Conservation (phyloP, 2,113 vertebrate genomes). For the Labeo catla region DNA sequence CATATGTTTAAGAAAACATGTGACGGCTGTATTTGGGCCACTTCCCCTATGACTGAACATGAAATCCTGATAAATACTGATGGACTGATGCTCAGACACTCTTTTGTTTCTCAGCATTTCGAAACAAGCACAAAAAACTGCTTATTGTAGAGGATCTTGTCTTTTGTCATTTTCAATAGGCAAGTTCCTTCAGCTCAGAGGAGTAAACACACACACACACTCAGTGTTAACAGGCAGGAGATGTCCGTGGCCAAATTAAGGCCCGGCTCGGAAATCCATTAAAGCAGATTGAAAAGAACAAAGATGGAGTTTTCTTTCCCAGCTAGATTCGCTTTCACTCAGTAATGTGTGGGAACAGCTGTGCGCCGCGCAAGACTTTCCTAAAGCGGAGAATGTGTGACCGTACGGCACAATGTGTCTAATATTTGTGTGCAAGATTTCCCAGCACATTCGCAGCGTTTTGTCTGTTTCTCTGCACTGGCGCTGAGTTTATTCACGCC, state of each 20-base stretch:
- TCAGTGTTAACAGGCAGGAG: conserved; percentile 37
- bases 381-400: conserved; percentile 19
- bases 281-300: conserved; percentile 62
- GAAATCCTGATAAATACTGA: not conserved
- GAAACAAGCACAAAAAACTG: not conserved
- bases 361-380: conserved; percentile 49
- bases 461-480: not conserved
- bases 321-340: conserved; percentile 70
- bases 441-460: not conserved
- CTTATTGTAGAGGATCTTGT: not conserved
- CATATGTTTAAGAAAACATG: not conserved
- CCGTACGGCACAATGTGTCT: not conserved
- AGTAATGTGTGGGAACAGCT: conserved; percentile 71
- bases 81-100: not conserved
- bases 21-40: not conserved
- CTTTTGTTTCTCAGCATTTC: not conserved
- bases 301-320: conserved; percentile 66
- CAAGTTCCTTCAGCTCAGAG: not conserved
- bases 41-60: not conserved
- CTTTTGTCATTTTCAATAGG: not conserved
- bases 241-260: conserved; percentile 58
- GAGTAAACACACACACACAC: not conserved
- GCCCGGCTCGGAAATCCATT: conserved; percentile 61
- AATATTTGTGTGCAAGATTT: not conserved
- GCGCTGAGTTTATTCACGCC: not conserved